Base-by-base conservation (phyloP, 2,113 vertebrate species). In the Nicator chloris region DNA sequence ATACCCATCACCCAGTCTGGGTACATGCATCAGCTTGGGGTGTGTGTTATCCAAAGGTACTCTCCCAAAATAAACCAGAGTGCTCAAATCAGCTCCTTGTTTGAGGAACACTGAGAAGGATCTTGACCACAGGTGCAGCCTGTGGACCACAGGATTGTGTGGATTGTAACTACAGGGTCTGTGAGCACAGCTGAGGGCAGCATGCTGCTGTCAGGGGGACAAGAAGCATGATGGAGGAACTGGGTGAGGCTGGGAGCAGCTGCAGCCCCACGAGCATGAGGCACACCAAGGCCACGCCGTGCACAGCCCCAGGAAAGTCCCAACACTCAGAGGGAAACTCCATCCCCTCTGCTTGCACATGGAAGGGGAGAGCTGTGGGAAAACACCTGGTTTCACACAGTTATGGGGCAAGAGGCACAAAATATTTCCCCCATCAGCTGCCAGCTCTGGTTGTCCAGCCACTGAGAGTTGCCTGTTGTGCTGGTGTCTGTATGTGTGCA, bases 221-320 rank as follows among this genome's bases (percentile, higher is more conserved):
- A 37, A 1, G 0, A 5, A n/a, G 23, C 16, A 2, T 7, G 39
- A 37, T 11, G 49, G 50, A 15, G 56, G 33, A 26, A 12, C 30
- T 65, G 66, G 57, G 13, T 15, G 39, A 69, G 66, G 17, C 35
- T 76, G 51, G 40, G 57, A 85, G 61, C 75, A 79, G 78, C 61
- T 66, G 26, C 1, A 3, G 6, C 61, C 33, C 44, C 3, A 0
- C n/a, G 39, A 77, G 27, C 1, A 0, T 26, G 65, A 47, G 24
- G 30, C 35, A 57, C 76, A 47, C 12, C 45, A 6, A 27, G 47
- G 23, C 39, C 42, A n/a, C n/a, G 9, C 4, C 9, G 1, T 7
- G 47, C 39, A 61, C 26, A 65, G 61, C 47, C 65, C 49, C 1
- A 3, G 75, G 78, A 68, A 95, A 85, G 45, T 47, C 92, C 85